A percentile compares a stretch with the other conserved stretches of the same genome.
These are phyloP conservation scores for Planococcus citri DNA, from an alignment of 1,140 invertebrate genomes.

Conservation along the genomic window DNA sequence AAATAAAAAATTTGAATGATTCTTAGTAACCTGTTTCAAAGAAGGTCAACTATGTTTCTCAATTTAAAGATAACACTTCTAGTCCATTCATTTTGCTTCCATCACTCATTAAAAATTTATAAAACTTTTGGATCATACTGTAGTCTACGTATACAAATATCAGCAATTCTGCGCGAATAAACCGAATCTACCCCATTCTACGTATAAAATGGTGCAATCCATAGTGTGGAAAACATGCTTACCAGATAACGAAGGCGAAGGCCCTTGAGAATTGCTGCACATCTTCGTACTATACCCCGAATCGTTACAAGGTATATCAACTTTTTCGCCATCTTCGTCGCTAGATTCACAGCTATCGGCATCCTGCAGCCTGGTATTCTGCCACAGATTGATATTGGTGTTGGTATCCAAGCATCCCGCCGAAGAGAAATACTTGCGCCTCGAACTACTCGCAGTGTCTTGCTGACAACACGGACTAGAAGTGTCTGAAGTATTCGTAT, in stretches of 20 bases:
- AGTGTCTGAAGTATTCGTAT: background rate
- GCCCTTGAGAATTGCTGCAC: conserved; percentile 60
- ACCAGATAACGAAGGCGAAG: conserved; percentile 60
- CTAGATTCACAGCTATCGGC: conserved; percentile 8
- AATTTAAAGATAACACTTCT: too few species aligned
- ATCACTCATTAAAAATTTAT: too few species aligned
- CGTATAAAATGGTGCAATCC: too few species aligned
- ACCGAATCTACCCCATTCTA: too few species aligned
- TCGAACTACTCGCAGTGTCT: background rate
- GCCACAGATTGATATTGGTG: background rate
- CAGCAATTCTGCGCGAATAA: too few species aligned
- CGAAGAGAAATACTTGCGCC: background rate
- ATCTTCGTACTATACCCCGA: conserved; percentile 65
- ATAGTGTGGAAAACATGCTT: conserved; percentile 9
- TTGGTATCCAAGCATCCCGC: background rate
- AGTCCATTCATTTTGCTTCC: too few species aligned
- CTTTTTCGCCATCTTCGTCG: conserved; percentile 15
- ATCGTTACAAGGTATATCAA: conserved; percentile 34
- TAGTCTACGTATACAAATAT: too few species aligned
- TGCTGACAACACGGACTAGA: background rate
- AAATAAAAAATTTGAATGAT: too few species aligned
- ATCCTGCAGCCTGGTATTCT: background rate
- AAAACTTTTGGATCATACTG: too few species aligned
- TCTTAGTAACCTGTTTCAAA: too few species aligned
- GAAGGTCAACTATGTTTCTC: too few species aligned